Percentiles rank a stretch among this genome's conserved stretches.
phyloP scores from a whole-genome alignment of 1,140 invertebrate genomes.

The Rhopalosiphum padi region DNA sequence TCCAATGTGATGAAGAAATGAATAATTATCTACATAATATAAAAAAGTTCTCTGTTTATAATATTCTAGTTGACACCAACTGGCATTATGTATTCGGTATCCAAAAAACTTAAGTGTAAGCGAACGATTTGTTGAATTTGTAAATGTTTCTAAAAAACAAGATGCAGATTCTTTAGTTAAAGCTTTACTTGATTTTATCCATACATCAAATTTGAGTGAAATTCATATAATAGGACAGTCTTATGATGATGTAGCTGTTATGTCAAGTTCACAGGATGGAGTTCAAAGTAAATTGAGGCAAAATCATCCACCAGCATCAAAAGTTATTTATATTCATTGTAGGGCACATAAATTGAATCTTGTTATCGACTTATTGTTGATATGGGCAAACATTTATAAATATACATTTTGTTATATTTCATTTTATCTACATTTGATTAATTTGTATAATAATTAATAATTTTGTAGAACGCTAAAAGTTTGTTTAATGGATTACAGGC shows the following conservation, averaged over 20 bases:
- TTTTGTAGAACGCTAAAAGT: conserved; percentile 6
- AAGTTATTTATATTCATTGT: neutral
- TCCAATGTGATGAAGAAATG: too few species aligned
- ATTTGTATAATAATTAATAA: neutral
- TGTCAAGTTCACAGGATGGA: neutral
- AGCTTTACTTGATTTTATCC: neutral
- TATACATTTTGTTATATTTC: neutral
- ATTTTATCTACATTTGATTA: neutral
- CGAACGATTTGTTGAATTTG: conserved; percentile 8
- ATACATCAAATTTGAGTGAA: neutral
- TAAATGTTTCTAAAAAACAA: conserved; percentile 21
- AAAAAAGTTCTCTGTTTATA: too few species aligned
- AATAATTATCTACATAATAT: too few species aligned
- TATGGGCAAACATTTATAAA: neutral
- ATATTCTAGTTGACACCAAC: neutral
- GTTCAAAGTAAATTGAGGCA: neutral
- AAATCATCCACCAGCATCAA: neutral
- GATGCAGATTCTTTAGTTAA: neutral
- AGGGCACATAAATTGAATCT: neutral
- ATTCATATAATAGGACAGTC: neutral
- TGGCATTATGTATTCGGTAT: neutral
- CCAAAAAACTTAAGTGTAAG: neutral
- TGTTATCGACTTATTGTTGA: neutral
- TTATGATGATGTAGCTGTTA: neutral
- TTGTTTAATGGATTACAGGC: neutral